Percentiles rank a stretch among this genome's conserved stretches.
Evolutionary conservation across 2,113 vertebrate genomes (phyloP).

Genomic region (Sinocyclocheilus anshuiensis): DNA sequence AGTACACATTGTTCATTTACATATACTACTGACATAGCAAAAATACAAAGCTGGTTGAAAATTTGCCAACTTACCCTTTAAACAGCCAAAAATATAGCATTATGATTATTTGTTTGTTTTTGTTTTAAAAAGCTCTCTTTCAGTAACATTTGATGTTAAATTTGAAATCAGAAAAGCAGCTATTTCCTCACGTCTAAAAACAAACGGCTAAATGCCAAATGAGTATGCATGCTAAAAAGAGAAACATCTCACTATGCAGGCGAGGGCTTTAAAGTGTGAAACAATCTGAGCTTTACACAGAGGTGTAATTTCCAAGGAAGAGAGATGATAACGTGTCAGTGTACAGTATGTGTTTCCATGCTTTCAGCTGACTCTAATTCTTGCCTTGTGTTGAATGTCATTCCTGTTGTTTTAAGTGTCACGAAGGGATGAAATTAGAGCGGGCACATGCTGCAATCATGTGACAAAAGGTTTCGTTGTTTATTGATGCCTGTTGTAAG

Average conservation of each 20-base stretch:
- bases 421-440: neutral
- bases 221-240: slow-evolving; percentile 26
- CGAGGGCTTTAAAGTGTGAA: slow-evolving; percentile 30
- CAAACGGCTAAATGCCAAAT: neutral
- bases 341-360: slow-evolving; percentile 7
- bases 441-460: neutral
- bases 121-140: neutral
- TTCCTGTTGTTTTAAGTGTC: neutral
- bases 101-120: neutral
- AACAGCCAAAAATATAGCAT: neutral
- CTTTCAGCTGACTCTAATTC: neutral
- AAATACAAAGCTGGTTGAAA: no score
- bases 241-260: slow-evolving; percentile 23
- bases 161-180: neutral
- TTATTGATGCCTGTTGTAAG: neutral
- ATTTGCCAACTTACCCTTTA: neutral
- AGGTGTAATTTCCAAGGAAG: slow-evolving; percentile 31
- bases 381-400: neutral
- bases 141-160: neutral
- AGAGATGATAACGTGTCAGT: neutral
- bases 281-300: neutral
- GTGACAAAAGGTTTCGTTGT: neutral
- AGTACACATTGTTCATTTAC: no score
- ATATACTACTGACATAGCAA: no score
- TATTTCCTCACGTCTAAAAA: neutral